Conservation (phyloP, 2,113 vertebrate species). For the Malurus melanocephalus region DNA sequence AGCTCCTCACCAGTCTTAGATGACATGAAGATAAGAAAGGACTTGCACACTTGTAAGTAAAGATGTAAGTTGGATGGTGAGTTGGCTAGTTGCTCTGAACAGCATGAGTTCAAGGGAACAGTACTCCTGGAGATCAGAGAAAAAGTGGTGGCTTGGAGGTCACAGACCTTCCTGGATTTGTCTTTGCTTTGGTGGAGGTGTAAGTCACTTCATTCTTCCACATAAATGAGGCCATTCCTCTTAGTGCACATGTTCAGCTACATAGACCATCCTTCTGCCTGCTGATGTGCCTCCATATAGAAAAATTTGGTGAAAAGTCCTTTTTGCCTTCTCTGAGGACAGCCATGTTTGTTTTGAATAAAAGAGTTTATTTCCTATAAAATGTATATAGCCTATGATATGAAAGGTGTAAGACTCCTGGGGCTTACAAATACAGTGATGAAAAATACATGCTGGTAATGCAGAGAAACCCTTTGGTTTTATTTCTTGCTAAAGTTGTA, state of each 20-base stretch:
- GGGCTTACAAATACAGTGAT: background rate
- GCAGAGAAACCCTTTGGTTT: background rate
- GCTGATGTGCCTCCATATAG: background rate
- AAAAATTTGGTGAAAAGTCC: background rate
- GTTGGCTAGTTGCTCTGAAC: background rate
- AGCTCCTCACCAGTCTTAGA: background rate
- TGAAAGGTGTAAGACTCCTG: background rate
- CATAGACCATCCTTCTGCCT: background rate
- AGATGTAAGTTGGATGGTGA: background rate
- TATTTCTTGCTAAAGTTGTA: background rate
- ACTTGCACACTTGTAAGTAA: background rate
- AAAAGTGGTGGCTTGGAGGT: background rate
- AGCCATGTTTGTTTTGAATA: background rate
- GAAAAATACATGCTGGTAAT: background rate
- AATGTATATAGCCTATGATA: too few species aligned
- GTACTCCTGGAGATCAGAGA: background rate
- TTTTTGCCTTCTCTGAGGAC: background rate
- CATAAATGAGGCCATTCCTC: background rate
- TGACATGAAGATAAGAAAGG: background rate
- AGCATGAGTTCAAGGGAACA: background rate
- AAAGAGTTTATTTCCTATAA: background rate
- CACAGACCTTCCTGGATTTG: background rate
- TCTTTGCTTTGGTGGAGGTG: background rate
- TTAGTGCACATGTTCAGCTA: background rate
- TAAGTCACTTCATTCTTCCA: background rate